These are phyloP conservation scores for Lutraria lutraria DNA, from an alignment of 2,888 invertebrate species.

Conservation along the genomic window DNA sequence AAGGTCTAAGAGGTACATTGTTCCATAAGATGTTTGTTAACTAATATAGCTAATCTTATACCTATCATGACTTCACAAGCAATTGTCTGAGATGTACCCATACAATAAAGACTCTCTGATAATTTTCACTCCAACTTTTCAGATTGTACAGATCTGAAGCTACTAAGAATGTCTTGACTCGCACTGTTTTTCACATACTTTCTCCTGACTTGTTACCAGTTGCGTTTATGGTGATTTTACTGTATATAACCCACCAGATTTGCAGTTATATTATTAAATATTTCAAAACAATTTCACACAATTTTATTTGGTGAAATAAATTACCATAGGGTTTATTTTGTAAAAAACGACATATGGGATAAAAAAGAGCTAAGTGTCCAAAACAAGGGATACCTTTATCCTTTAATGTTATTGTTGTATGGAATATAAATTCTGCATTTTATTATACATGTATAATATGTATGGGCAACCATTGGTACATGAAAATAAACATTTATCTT, in stretches of 20 bases:
- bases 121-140: neutral
- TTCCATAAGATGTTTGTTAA: neutral
- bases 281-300: neutral
- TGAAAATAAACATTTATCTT: neutral
- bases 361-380: neutral
- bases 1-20: too few species aligned
- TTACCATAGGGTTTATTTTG: neutral
- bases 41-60: neutral
- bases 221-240: neutral
- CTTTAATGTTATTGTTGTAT: neutral
- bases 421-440: neutral
- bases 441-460: neutral
- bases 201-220: neutral
- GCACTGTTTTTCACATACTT: neutral
- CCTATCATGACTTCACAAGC: neutral
- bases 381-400: neutral
- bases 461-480: neutral
- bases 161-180: neutral
- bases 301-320: neutral
- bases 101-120: neutral
- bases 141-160: neutral
- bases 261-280: neutral
- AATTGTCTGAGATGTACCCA: neutral
- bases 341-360: neutral
- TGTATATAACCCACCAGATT: neutral